Conservation (phyloP, 2,797 vertebrate genomes). For the Hydrocynus forskahlii region DNA sequence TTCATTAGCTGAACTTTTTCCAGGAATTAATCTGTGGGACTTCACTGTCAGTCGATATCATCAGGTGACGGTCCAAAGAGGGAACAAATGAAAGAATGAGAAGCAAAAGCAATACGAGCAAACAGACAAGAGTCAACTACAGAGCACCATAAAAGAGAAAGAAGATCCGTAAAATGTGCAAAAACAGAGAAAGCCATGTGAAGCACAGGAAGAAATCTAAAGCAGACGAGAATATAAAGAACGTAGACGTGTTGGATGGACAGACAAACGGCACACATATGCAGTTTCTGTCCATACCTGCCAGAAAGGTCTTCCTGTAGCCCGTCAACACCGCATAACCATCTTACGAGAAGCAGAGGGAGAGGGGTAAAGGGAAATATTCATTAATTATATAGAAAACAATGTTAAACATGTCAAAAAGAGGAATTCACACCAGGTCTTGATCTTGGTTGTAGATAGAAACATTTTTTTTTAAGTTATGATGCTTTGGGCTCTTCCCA, state of each 20-base stretch:
- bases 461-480: background rate
- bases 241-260: constrained; percentile 46
- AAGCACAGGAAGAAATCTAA: background rate
- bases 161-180: background rate
- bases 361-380: constrained; percentile 22
- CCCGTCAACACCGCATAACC: constrained; percentile 74
- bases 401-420: background rate
- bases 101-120: too few species aligned
- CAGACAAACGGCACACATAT: constrained; percentile 69
- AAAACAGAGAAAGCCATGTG: background rate
- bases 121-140: background rate
- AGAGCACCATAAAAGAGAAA: background rate
- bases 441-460: background rate
- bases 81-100: too few species aligned
- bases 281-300: constrained; percentile 77
- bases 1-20: too few species aligned
- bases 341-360: constrained; percentile 64
- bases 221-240: background rate
- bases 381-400: background rate
- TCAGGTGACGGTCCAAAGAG: too few species aligned
- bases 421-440: background rate
- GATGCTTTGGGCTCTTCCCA: background rate
- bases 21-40: too few species aligned
- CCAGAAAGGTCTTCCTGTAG: constrained; percentile 74
- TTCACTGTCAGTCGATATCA: too few species aligned